Evolutionary conservation across 2,113 vertebrate species (phyloP).

Genomic region (Triplophysa dalaica): DNA sequence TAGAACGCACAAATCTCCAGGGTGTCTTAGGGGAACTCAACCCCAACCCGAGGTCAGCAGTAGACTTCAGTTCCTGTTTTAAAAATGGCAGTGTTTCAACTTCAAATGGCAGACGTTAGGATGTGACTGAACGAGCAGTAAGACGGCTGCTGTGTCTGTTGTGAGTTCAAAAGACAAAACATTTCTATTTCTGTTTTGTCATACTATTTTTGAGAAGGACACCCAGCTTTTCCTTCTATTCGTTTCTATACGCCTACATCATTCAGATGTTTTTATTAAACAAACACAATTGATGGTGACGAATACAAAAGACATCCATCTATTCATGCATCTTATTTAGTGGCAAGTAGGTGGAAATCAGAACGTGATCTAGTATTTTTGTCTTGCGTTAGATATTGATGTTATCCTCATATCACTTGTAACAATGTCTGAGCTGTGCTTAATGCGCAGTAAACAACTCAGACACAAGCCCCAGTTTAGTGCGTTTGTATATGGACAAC

Average conservation of each 20-base stretch:
- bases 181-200: not conserved
- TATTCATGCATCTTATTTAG: not conserved
- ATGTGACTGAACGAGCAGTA: not conserved
- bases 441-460: not conserved
- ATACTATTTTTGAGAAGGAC: not conserved
- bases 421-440: not conserved
- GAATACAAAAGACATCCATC: not conserved
- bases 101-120: not conserved
- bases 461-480: not conserved
- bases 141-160: not conserved
- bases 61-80: conserved; percentile 6
- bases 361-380: not conserved
- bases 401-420: not conserved
- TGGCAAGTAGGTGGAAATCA: not conserved
- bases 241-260: not conserved
- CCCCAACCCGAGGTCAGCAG: conserved; percentile 1
- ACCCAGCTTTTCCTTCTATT: not conserved
- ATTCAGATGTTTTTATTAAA: no score
- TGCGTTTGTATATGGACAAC: not conserved
- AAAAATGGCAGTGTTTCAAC: not conserved
- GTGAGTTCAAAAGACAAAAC: not conserved
- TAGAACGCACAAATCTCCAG: conserved; percentile 7
- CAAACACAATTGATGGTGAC: not conserved
- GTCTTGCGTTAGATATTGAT: not conserved
- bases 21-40: conserved; percentile 1